Evolutionary conservation across 2,113 vertebrate genomes (phyloP).

Genomic region (Arvicanthis niloticus): DNA sequence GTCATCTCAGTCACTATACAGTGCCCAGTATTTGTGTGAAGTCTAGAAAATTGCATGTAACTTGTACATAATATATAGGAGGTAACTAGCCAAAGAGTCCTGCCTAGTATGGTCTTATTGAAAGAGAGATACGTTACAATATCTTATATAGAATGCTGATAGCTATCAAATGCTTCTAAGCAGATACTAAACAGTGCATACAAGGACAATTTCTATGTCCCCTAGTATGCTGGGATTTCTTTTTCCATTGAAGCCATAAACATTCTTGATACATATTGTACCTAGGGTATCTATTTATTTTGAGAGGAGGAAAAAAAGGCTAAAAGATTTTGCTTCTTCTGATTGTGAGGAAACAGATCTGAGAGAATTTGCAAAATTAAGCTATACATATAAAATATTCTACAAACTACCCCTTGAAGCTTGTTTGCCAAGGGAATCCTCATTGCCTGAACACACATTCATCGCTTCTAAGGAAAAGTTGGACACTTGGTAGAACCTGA

Average conservation of each 20-base stretch:
- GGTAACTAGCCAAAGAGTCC: neutral
- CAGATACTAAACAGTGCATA: neutral
- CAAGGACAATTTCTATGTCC: neutral
- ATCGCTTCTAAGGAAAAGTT: neutral
- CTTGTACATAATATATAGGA: neutral
- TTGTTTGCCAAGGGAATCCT: neutral
- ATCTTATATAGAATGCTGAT: neutral
- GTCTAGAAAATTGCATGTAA: neutral
- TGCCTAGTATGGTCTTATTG: neutral
- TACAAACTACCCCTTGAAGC: neutral
- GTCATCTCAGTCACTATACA: neutral
- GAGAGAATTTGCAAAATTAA: conserved; percentile 1
- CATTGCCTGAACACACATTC: neutral
- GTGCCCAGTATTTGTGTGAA: neutral
- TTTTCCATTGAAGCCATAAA: neutral
- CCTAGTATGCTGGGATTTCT: neutral
- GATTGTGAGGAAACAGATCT: neutral
- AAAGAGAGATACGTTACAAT: neutral
- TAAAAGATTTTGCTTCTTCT: neutral
- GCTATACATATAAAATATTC: neutral
- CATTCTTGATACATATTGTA: neutral
- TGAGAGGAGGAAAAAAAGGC: neutral
- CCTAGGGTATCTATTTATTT: neutral
- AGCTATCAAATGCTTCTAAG: neutral
- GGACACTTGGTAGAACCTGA: neutral